Conservation (phyloP, 1,140 invertebrate genomes). For the Pogonus chalceus region DNA sequence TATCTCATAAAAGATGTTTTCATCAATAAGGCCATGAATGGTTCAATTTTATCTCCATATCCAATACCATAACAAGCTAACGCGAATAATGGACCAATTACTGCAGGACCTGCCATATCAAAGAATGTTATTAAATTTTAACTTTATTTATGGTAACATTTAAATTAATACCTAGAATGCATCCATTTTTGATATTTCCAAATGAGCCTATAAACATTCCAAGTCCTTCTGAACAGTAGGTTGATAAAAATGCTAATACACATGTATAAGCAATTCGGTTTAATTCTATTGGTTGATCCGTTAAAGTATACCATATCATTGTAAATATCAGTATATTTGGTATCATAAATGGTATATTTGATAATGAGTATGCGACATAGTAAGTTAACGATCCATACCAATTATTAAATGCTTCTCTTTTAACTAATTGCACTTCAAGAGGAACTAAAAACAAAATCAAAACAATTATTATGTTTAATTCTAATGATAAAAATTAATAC, state of each 20-base stretch:
- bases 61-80: conserved; percentile 37
- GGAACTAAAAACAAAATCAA: conserved; percentile 46
- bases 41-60: conserved; percentile 33
- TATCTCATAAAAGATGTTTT: conserved; percentile 47
- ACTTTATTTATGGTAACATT: too few species aligned
- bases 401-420: conserved; percentile 64
- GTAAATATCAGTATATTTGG: conserved; percentile 32
- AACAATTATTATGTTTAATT: not conserved
- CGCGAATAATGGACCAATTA: conserved; percentile 32
- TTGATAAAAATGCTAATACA: not conserved
- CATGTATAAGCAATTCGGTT: not conserved
- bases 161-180: too few species aligned
- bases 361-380: conserved; percentile 57
- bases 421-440: conserved; percentile 53
- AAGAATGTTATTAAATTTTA: too few species aligned
- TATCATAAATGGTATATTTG: conserved; percentile 41
- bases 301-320: conserved; percentile 31
- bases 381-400: conserved; percentile 71
- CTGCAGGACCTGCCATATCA: conserved; percentile 31
- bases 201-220: not conserved
- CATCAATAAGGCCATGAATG: conserved; percentile 44
- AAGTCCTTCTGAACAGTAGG: not conserved
- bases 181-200: not conserved
- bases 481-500: conserved; percentile 19
- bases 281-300: conserved; percentile 33